These are phyloP conservation scores for Capromys pilorides DNA, from an alignment of 2,797 vertebrate genomes.

Conservation along the genomic window DNA sequence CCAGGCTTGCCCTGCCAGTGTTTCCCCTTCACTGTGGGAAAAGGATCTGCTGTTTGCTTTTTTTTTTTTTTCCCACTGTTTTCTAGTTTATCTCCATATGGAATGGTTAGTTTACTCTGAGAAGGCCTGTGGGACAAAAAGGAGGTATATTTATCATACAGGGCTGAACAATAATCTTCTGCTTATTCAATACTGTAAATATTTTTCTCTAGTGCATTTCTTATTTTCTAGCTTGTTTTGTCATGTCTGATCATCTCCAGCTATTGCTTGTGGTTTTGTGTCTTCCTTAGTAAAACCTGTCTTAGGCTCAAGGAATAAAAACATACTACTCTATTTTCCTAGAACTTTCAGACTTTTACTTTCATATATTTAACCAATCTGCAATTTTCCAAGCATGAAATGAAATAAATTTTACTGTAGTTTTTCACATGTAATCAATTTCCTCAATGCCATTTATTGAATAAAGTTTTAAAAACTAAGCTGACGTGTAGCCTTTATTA, in stretches of 20 bases:
- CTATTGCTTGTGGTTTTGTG: background rate
- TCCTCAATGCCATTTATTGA: background rate
- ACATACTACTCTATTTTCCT: background rate
- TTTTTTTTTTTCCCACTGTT: background rate
- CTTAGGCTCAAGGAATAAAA: constrained; percentile 13
- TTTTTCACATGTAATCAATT: background rate
- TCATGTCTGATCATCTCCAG: background rate
- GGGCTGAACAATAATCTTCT: background rate
- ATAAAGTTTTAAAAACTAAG: background rate
- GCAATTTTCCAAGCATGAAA: background rate
- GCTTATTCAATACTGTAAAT: background rate
- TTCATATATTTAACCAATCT: background rate
- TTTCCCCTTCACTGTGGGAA: background rate
- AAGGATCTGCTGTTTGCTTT: background rate
- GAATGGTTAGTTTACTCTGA: background rate
- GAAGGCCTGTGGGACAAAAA: background rate
- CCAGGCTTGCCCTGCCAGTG: background rate
- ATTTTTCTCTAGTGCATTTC: background rate
- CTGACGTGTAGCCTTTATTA: background rate
- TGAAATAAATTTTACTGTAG: background rate
- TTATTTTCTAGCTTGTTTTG: background rate
- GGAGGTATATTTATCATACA: background rate
- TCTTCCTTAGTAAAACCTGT: background rate
- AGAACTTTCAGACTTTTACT: background rate
- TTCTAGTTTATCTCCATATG: background rate